phyloP scores from a whole-genome alignment of 2,888 invertebrate species.

The Ophion slaviceki region DNA sequence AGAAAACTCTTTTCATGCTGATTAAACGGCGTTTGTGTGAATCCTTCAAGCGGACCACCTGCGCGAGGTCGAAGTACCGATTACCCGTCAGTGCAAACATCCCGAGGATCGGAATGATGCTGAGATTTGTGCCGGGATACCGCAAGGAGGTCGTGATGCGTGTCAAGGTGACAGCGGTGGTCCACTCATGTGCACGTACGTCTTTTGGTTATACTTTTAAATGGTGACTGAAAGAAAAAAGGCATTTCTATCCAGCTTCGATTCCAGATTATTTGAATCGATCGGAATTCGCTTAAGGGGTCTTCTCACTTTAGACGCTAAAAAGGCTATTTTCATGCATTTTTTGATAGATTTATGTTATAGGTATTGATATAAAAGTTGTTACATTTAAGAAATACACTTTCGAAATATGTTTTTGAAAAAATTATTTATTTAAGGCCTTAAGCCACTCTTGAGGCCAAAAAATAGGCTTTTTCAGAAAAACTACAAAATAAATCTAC shows the following conservation, averaged over 20 bases:
- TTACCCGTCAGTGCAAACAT: constrained; percentile 88
- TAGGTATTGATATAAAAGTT: no score
- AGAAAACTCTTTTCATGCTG: constrained; percentile 3
- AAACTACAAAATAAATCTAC: no score
- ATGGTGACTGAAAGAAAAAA: background rate
- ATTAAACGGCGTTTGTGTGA: constrained; percentile 24
- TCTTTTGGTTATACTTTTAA: constrained; percentile 3
- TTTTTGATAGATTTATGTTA: no score
- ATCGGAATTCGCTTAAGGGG: no score
- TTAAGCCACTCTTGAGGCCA: no score
- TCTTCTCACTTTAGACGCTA: no score
- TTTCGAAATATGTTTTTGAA: no score
- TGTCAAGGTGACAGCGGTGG: constrained; percentile 95
- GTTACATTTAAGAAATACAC: no score
- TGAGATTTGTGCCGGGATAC: constrained; percentile 91
- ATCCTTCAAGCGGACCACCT: constrained; percentile 89
- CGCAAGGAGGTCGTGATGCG: constrained; percentile 91
- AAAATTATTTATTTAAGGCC: no score
- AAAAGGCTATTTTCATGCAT: no score
- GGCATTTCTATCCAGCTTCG: background rate
- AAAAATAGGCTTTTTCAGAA: no score
- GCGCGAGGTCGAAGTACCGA: constrained; percentile 91
- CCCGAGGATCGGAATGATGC: constrained; percentile 87
- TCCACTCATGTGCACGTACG: constrained; percentile 89
- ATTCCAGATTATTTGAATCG: background rate